These are phyloP conservation scores for Branchinecta sandiegonensis DNA, from an alignment of 2,888 invertebrate genomes.

Conservation along the genomic window DNA sequence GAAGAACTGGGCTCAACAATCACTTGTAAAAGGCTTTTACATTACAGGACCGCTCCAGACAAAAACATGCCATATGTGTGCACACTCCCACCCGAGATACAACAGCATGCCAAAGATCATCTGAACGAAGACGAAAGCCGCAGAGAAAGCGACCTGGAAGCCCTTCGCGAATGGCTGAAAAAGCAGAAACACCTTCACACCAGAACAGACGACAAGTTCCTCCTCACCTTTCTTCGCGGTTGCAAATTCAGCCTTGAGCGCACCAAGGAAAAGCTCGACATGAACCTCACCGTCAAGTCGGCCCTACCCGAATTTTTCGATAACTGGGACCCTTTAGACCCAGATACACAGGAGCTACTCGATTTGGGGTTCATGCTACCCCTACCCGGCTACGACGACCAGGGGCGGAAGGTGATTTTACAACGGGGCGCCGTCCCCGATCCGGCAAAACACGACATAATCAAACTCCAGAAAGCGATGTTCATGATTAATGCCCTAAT, in stretches of 20 bases:
- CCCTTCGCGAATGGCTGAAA: conserved; percentile 42
- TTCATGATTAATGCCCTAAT: conserved; percentile 44
- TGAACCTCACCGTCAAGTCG: conserved; percentile 72
- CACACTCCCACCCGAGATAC: conserved; percentile 38
- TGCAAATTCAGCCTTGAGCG: conserved; percentile 75
- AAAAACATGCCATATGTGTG: conserved; percentile 6
- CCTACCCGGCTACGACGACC: conserved; percentile 32
- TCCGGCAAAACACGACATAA: conserved; percentile 37
- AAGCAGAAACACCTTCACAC: conserved; percentile 39
- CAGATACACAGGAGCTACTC: conserved; percentile 51
- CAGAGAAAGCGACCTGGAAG: conserved; percentile 38
- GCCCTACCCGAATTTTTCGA: conserved; percentile 68
- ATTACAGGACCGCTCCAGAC: too few species aligned
- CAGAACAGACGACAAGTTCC: conserved; percentile 48
- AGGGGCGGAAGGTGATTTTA: conserved; percentile 40
- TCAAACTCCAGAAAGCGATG: conserved; percentile 40
- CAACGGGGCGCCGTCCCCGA: conserved; percentile 40
- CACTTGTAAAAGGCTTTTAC: too few species aligned
- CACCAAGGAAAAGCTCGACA: conserved; percentile 67
- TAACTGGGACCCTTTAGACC: conserved; percentile 55
- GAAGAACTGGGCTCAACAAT: too few species aligned
- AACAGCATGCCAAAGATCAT: conserved; percentile 40
- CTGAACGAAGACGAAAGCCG: conserved; percentile 42
- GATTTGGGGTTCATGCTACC: conserved; percentile 28
- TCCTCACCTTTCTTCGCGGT: conserved; percentile 66